Percentiles rank a stretch among this genome's conserved stretches.
These are phyloP conservation scores for Hypomesus transpacificus DNA, from an alignment of 2,113 vertebrate genomes.

Conservation along the genomic window DNA sequence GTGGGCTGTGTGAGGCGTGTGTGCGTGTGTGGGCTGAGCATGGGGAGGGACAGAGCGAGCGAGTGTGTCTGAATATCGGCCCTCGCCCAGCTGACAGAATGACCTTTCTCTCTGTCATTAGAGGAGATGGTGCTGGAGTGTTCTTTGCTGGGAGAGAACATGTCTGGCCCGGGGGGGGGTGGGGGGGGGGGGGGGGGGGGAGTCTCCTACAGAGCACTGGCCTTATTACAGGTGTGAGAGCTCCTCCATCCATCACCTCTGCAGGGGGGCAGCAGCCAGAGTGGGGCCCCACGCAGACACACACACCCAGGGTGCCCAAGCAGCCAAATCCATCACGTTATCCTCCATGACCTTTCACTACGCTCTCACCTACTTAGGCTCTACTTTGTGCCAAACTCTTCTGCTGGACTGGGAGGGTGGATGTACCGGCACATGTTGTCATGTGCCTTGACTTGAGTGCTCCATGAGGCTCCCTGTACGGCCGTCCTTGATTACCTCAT, in stretches of 20 bases:
- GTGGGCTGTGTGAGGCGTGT: too few relatives aligned
- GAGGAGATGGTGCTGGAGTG: not conserved
- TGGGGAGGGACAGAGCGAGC: not conserved
- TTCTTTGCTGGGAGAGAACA: not conserved
- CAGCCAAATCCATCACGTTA: conserved; percentile 3
- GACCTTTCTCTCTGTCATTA: conserved; percentile 4
- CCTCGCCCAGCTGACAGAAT: not conserved
- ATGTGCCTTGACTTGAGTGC: not conserved
- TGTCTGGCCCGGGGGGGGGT: not conserved
- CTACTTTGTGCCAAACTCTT: not conserved
- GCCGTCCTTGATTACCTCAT: not conserved
- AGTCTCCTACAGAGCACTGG: not conserved
- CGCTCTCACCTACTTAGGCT: not conserved
- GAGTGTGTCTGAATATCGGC: not conserved
- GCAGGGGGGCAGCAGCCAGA: not conserved
- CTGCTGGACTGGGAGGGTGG: not conserved
- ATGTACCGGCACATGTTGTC: not conserved
- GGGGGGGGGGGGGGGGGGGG: too few relatives aligned
- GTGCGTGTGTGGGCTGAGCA: too few relatives aligned
- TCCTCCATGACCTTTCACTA: not conserved
- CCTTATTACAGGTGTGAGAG: conserved; percentile 15
- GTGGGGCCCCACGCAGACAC: not conserved
- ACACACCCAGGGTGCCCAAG: not conserved
- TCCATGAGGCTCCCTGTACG: not conserved
- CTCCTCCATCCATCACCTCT: conserved; percentile 7